phyloP scores from a whole-genome alignment of 2,113 vertebrate species.

The Turnix velox region DNA sequence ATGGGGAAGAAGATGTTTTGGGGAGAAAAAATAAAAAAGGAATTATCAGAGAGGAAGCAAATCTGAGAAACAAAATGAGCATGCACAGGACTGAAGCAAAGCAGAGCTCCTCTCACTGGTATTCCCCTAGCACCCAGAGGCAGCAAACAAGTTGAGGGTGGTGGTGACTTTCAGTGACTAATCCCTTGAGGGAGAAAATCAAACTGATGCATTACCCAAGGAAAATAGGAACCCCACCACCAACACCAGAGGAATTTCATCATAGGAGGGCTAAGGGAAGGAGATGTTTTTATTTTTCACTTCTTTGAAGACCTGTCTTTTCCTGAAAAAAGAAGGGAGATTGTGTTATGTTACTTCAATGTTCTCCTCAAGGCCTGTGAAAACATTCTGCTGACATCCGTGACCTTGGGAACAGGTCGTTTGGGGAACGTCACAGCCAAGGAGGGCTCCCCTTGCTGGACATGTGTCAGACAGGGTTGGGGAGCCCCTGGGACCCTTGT shows the following conservation, averaged over 20 bases:
- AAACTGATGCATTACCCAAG: not conserved
- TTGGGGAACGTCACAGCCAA: not conserved
- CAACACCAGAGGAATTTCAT: constrained; percentile 2
- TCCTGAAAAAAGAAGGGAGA: not conserved
- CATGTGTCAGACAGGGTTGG: not conserved
- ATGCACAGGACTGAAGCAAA: not conserved
- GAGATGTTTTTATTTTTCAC: not conserved
- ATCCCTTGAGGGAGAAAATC: constrained; percentile 24
- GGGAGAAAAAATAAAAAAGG: not conserved
- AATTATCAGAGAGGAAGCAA: not conserved
- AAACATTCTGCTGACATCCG: not conserved
- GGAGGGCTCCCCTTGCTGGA: not conserved
- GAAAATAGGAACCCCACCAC: not conserved
- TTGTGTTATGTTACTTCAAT: not conserved
- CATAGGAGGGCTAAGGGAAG: not conserved
- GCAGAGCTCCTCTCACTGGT: not conserved
- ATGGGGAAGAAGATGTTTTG: not conserved
- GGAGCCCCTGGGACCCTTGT: not conserved
- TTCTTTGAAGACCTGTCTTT: not conserved
- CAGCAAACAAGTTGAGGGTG: not conserved
- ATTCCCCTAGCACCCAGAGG: not conserved
- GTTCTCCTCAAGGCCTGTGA: not conserved
- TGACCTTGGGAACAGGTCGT: not conserved
- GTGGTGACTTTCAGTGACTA: not conserved
- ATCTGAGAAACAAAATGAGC: not conserved